Evolutionary conservation across 2,888 invertebrate genomes (phyloP).

Genomic region (Adelognathus sp.): DNA sequence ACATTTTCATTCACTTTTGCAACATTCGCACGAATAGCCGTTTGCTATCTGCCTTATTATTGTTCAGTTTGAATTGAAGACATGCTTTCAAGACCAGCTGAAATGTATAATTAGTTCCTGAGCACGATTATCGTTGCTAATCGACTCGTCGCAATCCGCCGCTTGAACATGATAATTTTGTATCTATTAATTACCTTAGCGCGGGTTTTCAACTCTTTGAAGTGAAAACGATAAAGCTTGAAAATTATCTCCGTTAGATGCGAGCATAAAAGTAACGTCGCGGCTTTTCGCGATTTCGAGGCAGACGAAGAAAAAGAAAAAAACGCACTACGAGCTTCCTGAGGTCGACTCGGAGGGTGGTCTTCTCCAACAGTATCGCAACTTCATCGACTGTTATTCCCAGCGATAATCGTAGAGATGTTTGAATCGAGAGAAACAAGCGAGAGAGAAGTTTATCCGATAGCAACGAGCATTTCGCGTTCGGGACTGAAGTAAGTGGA

Average conservation of each 20-base stretch:
- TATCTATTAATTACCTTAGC: constrained; percentile 42
- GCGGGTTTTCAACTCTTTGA: background rate
- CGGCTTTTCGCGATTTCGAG: constrained; percentile 27
- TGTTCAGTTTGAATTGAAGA: background rate
- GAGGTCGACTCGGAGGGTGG: constrained; percentile 9
- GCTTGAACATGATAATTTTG: constrained; percentile 39
- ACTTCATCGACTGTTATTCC: constrained; percentile 19
- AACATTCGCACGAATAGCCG: background rate
- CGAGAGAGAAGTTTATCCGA: constrained; percentile 5
- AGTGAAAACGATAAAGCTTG: constrained; percentile 40
- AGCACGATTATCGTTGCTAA: background rate
- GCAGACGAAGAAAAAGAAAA: background rate
- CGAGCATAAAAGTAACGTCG: background rate
- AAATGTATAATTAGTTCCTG: constrained; percentile 30
- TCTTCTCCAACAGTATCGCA: constrained; percentile 3
- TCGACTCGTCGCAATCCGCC: background rate
- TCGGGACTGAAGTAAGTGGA: constrained; percentile 44
- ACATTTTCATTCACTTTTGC: background rate
- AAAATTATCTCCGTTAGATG: constrained; percentile 45
- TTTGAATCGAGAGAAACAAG: constrained; percentile 30
- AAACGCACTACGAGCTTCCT: constrained; percentile 28
- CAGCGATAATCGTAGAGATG: constrained; percentile 25
- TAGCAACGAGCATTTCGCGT: constrained; percentile 37
- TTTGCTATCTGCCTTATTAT: background rate
- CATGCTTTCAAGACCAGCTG: background rate